Conservation (phyloP, 2,888 invertebrate species). For the Hoplodrina blanda region DNA sequence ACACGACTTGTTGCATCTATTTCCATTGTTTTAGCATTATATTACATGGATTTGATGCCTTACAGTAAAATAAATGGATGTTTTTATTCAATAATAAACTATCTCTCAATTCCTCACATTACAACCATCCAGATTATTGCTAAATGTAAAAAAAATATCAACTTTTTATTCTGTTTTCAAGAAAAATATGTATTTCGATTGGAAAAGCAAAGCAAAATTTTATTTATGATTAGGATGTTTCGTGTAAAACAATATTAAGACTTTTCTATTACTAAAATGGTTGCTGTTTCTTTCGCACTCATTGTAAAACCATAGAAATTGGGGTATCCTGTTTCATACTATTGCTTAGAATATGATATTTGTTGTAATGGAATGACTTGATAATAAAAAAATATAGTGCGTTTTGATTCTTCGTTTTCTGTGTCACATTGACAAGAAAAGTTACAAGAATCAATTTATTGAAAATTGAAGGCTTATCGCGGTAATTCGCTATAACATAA, state of each 20-base stretch:
- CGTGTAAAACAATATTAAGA: neutral
- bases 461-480: too few relatives aligned
- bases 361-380: neutral
- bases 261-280: neutral
- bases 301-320: fast-evolving
- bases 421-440: neutral
- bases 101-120: neutral
- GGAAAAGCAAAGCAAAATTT: slow-evolving; percentile 17
- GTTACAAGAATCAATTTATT: neutral
- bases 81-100: slow-evolving; percentile 11
- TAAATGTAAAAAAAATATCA: neutral
- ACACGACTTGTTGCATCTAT: slow-evolving; percentile 50
- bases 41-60: slow-evolving; percentile 1
- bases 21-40: slow-evolving; percentile 32
- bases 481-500: too few relatives aligned
- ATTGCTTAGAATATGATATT: neutral
- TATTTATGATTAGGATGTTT: neutral
- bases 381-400: neutral
- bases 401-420: slow-evolving; percentile 16
- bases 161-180: neutral
- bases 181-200: slow-evolving; percentile 5
- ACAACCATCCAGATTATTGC: neutral
- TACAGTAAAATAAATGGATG: neutral
- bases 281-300: slow-evolving; percentile 11
- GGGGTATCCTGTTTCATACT: neutral